Conservation (phyloP, 2,797 vertebrate genomes). For the Macropodus opercularis region DNA sequence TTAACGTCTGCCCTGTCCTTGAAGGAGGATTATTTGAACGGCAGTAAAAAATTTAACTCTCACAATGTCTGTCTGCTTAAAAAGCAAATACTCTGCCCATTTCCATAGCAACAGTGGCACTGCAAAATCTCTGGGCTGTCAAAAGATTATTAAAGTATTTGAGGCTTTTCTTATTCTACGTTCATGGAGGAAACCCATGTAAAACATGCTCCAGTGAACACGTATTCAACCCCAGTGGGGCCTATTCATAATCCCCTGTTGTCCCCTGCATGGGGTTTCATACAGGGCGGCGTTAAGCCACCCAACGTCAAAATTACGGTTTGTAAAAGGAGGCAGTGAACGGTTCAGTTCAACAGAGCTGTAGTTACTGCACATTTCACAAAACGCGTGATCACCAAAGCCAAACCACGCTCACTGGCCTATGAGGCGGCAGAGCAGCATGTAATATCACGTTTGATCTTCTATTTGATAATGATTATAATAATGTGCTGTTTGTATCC, state of each 20-base stretch:
- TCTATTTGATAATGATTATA: no score
- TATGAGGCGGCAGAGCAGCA: no score
- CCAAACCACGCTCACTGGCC: no score
- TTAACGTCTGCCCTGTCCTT: conserved; percentile 30
- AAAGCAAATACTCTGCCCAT: conserved; percentile 33
- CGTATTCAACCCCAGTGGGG: conserved; percentile 25
- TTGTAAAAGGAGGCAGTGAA: conserved; percentile 1
- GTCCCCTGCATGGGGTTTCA: conserved; percentile 33
- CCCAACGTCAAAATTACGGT: conserved; percentile 3
- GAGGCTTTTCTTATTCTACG: conserved; percentile 32
- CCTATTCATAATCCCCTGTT: conserved; percentile 44
- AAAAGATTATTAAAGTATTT: conserved; percentile 59
- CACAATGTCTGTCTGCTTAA: conserved; percentile 38
- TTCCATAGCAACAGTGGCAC: conserved; percentile 40
- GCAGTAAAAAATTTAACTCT: conserved; percentile 30
- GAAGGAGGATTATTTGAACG: conserved; percentile 43
- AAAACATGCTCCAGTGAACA: conserved; percentile 49
- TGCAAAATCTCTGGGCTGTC: conserved; percentile 41
- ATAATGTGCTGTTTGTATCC: no score
- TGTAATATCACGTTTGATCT: no score
- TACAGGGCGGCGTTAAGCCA: conserved; percentile 15
- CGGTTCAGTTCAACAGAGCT: conserved; percentile 1
- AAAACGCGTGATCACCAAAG: no score
- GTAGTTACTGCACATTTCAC: neutral
- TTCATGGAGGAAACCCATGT: conserved; percentile 28